Evolutionary conservation across 2,113 vertebrate genomes (phyloP).

Genomic region (Astatoreochromis straeleni): DNA sequence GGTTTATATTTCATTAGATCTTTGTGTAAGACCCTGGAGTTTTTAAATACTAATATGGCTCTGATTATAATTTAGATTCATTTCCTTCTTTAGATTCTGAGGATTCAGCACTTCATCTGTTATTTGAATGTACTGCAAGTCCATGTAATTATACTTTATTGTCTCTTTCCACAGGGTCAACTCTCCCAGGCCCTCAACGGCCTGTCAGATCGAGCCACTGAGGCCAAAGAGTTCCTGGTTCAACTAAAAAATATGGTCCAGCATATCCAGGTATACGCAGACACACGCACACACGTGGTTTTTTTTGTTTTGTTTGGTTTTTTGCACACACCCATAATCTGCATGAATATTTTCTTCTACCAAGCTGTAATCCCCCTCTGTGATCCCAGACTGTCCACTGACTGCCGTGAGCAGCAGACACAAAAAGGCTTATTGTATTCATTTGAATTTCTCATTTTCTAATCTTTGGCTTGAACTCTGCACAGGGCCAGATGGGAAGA

Average conservation of each 20-base stretch:
- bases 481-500: background rate
- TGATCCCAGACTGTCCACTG: background rate
- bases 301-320: background rate
- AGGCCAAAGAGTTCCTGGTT: constrained; percentile 96
- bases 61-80: background rate
- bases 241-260: constrained; percentile 96
- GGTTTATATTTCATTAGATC: background rate
- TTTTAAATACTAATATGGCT: background rate
- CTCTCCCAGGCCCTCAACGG: constrained; percentile 93
- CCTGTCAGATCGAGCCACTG: constrained; percentile 92
- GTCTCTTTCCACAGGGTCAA: constrained; percentile 78
- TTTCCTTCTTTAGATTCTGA: background rate
- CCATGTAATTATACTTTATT: background rate
- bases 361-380: background rate
- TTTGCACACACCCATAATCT: background rate
- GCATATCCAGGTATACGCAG: constrained; percentile 86
- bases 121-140: background rate
- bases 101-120: background rate
- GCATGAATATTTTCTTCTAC: background rate
- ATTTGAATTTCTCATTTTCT: background rate
- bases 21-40: background rate
- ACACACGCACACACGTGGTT: fast-evolving
- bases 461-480: background rate
- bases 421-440: background rate
- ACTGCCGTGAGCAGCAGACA: background rate